Base-by-base conservation (phyloP, 2,888 invertebrate species). In the Erebia palarica region DNA sequence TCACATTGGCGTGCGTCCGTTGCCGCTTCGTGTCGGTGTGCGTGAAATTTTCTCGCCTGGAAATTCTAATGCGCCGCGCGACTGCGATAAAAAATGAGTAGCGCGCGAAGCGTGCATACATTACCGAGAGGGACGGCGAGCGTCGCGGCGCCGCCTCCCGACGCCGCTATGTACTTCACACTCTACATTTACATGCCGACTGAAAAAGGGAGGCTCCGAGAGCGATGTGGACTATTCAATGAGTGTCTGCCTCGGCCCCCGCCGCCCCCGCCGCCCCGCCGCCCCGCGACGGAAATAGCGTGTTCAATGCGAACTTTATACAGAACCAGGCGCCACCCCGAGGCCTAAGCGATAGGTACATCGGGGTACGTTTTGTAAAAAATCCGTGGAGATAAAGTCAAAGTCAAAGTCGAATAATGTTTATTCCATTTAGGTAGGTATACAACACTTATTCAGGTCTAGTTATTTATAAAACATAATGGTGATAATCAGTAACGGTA, bases 11-110 rank as follows among this genome's bases (percentile, higher is more conserved):
- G 13, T 8, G 57, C 18, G 3, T 4, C 10, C 51, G 10, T 69
- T 55, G 68, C 44, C 68, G 63, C 60, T 47, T 55, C 21, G 69
- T 76, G 78, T 70, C 77, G 74, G 87, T 86, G 90, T 88, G 91
- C 84, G 91, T 89, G 87, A 87, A 89, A 90, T 91, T 93, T 92
- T 91, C 92, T 92, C 92, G 92, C 90, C 88, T 91, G 88, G 89
- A 92, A 93, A 93, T 91, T 92, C 86, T 92, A 93, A 93, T 91
- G 91, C 91, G 88, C 84, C 85, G 92, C 90, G 92, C 87, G 92
- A 92, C 88, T 90, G 91, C 91, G 92, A 93, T 93, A 93, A 93
- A 92, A 92, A 92, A 93, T 91, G 92, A 90, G 87, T 85, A 85
- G 86, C 86, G 82, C 86, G 88, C 89, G 87, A 91, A 92, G 90